Percentiles rank a stretch among this genome's conserved stretches.
Conservation (phyloP, 2,797 vertebrate genomes). For the Serranus cabrilla region DNA sequence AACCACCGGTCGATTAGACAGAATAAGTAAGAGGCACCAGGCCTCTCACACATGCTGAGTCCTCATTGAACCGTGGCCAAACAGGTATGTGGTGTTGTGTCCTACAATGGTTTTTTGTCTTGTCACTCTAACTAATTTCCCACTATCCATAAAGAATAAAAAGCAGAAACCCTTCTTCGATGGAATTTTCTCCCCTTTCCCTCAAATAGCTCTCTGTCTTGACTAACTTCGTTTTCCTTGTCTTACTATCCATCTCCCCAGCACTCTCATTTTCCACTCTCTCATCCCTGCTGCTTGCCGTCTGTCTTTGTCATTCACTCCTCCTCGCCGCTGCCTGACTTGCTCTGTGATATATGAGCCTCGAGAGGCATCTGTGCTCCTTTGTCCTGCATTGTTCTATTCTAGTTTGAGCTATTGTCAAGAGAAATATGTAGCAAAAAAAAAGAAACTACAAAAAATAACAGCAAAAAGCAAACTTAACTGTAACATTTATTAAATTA, state of each 20-base stretch:
- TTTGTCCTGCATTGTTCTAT: neutral
- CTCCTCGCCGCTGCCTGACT: constrained; percentile 28
- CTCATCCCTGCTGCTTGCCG: constrained; percentile 12
- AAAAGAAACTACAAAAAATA: no score
- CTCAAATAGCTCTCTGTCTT: constrained; percentile 15
- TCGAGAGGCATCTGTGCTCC: constrained; percentile 3
- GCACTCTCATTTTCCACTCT: constrained; percentile 53
- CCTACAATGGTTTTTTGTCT: constrained; percentile 12
- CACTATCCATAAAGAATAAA: neutral
- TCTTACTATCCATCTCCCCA: constrained; percentile 34
- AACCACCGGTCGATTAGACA: neutral
- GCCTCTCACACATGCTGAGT: constrained; percentile 57
- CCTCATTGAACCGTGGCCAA: constrained; percentile 64
- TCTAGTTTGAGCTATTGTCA: neutral
- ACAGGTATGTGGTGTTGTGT: constrained; percentile 58
- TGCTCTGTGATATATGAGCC: constrained; percentile 38
- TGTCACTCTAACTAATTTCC: constrained; percentile 34
- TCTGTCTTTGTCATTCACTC: constrained; percentile 68
- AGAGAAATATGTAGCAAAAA: neutral
- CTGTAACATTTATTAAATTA: constrained; percentile 26
- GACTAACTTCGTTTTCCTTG: neutral
- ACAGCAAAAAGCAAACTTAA: neutral
- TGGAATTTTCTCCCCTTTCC: constrained; percentile 41
- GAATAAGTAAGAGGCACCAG: constrained; percentile 17
- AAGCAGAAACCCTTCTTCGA: constrained; percentile 1